Base-by-base conservation (phyloP, 1,140 invertebrate genomes). In the Cyclina sinensis region DNA sequence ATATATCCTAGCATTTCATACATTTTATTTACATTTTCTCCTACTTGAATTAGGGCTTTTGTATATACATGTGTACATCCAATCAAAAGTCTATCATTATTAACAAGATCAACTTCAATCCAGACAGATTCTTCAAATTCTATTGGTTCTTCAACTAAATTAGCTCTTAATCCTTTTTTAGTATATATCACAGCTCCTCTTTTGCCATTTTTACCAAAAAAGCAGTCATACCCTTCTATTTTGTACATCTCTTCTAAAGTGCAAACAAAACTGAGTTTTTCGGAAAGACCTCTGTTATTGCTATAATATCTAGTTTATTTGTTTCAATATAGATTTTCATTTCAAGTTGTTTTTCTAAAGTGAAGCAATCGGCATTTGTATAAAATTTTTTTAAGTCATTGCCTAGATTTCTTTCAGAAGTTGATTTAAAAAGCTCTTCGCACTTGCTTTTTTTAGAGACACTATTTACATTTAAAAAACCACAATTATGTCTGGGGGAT, bases 1-100 rank as follows among this genome's bases (percentile, higher is more conserved):
- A 54, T 35, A 27, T 27, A 30, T 11, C 74, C 30, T 68, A 79
- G 3, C 16, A 54, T 7, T 43, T 74, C 70, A 43, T 11, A 24
- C 7, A 74, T 2, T 43, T 48, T 48, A 7, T 48, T 2, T 14
- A 43, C n/a, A 74, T 74, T 74, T 39, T 24, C 35, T n/a, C 7
- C 4, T 43, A 2, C 24, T 27, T 11, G 5, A 11, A 12, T 39
- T 43, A 43, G 70, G 70, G 43, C 70, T 74, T n/a, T 27, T 39
- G 27, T 74, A 74, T 7, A 74, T n/a, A n/a, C n/a, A n/a, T n/a
- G n/a, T n/a, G n/a, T 35, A 74, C 70, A 74, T 30, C 32, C 32
- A 18, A 74, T 16, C 1, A 74, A 14, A 11, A 74, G 16, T 24
- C 2, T 39, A 21, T 74, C 43, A 7, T 39, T 43, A 16, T n/a